Percentiles rank a stretch among this genome's conserved stretches.
Evolutionary conservation across 2,113 vertebrate genomes (phyloP).

Genomic region (Dinomys branickii): DNA sequence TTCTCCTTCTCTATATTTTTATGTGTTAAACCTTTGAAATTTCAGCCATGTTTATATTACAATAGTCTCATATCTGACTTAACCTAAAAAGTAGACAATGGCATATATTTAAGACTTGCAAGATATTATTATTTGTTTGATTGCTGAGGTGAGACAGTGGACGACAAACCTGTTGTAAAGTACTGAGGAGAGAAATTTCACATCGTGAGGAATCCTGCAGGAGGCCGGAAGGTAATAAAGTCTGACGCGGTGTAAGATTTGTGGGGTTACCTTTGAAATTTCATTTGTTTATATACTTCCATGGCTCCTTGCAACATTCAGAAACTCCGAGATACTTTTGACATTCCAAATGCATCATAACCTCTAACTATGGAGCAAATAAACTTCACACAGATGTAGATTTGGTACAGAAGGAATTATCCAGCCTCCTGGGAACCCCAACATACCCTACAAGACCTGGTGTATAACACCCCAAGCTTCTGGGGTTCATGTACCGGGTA

Average conservation of each 20-base stretch:
- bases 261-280: neutral
- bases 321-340: slow-evolving; percentile 10
- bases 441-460: neutral
- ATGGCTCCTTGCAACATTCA: neutral
- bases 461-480: neutral
- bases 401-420: neutral
- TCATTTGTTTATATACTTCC: neutral
- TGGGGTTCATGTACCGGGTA: neutral
- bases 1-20: slow-evolving; percentile 24
- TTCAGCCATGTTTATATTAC: neutral
- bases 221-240: neutral
- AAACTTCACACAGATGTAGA: neutral
- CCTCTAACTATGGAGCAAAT: neutral
- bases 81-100: slow-evolving; percentile 23
- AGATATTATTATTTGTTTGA: neutral
- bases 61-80: neutral
- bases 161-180: neutral
- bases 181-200: neutral
- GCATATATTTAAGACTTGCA: neutral
- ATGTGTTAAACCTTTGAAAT: slow-evolving; percentile 12
- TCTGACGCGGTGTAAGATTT: neutral
- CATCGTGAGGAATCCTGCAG: slow-evolving; percentile 9
- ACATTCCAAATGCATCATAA: neutral
- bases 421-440: neutral
- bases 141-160: neutral